Evolutionary conservation across 1,140 invertebrate genomes (phyloP).

Genomic region (Probaryconus sp.): DNA sequence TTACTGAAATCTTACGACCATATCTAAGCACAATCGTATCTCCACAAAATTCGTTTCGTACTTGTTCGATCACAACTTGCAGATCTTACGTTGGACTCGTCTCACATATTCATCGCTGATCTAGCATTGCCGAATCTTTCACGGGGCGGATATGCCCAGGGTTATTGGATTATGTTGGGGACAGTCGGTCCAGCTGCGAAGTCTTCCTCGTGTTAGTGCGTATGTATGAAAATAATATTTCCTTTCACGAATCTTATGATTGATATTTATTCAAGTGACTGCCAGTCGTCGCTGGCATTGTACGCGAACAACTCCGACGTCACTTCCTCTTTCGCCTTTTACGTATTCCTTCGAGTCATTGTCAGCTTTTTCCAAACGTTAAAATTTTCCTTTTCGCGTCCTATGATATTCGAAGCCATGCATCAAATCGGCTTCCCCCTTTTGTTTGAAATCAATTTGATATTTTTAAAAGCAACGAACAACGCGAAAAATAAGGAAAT

Average conservation of each 20-base stretch:
- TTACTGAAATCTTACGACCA: constrained; percentile 7
- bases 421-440: no score
- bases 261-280: constrained; percentile 65
- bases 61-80: constrained; percentile 15
- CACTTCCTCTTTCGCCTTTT: constrained; percentile 41
- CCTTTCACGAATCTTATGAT: constrained; percentile 58
- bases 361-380: constrained; percentile 38
- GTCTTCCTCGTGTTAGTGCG: constrained; percentile 12
- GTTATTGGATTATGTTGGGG: constrained; percentile 61
- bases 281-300: constrained; percentile 33
- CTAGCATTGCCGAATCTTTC: constrained; percentile 35
- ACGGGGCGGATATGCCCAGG: constrained; percentile 33
- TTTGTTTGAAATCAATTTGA: no score
- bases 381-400: no score
- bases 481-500: no score
- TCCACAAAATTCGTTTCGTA: constrained; percentile 40
- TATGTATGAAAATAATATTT: constrained; percentile 66
- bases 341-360: constrained; percentile 37
- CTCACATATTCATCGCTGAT: constrained; percentile 43
- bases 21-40: constrained; percentile 27
- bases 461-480: no score
- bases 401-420: constrained; percentile 54
- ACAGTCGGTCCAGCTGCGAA: constrained; percentile 53
- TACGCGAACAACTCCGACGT: constrained; percentile 40
- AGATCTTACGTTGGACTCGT: not conserved